A percentile compares a stretch with the other conserved stretches of the same genome.
phyloP scores from a whole-genome alignment of 2,797 vertebrate species.

The Acanthurus lineatus region DNA sequence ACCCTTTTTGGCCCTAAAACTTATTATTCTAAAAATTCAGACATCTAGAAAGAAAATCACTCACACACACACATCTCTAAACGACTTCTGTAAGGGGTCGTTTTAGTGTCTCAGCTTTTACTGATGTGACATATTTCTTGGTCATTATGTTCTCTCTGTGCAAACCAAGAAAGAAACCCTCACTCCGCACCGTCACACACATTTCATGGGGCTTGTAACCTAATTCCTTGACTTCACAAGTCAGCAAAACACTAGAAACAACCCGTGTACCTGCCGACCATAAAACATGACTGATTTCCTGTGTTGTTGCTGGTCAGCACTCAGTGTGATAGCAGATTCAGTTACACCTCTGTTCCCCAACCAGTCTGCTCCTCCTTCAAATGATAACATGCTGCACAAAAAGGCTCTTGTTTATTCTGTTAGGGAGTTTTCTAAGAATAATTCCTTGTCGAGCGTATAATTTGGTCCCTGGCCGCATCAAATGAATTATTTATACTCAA shows the following conservation, averaged over 20 bases:
- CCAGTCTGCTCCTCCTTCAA: slow-evolving; percentile 8
- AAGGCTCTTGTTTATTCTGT: slow-evolving; percentile 20
- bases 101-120: neutral
- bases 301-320: slow-evolving; percentile 60
- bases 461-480: slow-evolving; percentile 23
- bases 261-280: slow-evolving; percentile 38
- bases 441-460: slow-evolving; percentile 17
- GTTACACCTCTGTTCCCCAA: slow-evolving; percentile 32
- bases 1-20: too few relatives aligned
- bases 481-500: slow-evolving; percentile 50
- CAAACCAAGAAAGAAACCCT: slow-evolving; percentile 9
- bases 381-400: slow-evolving; percentile 12
- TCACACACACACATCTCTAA: too few relatives aligned
- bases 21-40: too few relatives aligned
- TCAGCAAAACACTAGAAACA: slow-evolving; percentile 4
- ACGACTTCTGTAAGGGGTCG: too few relatives aligned
- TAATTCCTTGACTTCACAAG: slow-evolving; percentile 47
- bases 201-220: slow-evolving; percentile 49
- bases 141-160: neutral
- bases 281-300: slow-evolving; percentile 43
- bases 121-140: slow-evolving; percentile 14
- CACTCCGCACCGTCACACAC: neutral
- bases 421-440: slow-evolving; percentile 7
- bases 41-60: too few relatives aligned
- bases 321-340: slow-evolving; percentile 42